phyloP scores from a whole-genome alignment of 2,888 invertebrate species.

The Agrilus biguttatus region DNA sequence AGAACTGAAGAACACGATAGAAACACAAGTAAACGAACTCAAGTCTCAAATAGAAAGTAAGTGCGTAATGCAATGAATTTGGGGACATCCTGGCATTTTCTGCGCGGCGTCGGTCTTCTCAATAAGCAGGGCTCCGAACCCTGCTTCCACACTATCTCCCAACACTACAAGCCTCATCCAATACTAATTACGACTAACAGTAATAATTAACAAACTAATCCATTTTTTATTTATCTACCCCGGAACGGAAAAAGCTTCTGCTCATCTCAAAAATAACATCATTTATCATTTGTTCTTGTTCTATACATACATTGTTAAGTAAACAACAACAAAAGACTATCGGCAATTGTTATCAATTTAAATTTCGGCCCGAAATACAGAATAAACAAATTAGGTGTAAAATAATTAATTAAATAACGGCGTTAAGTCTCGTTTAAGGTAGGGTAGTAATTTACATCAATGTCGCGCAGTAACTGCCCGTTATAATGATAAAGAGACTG shows the following conservation, averaged over 20 bases:
- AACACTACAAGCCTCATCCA: conserved; percentile 9
- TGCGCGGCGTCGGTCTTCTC: conserved; percentile 22
- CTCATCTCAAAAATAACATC: too few species aligned
- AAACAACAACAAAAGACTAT: too few species aligned
- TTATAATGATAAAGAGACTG: conserved; percentile 31
- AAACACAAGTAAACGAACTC: conserved; percentile 92
- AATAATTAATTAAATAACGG: background rate
- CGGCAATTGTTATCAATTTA: too few species aligned
- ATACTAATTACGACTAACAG: too few species aligned
- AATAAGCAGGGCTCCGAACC: too few species aligned
- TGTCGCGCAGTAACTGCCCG: conserved; percentile 21
- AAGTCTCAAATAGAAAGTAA: conserved; percentile 94
- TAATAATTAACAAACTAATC: too few species aligned
- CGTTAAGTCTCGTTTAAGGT: background rate
- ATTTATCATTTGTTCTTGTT: too few species aligned
- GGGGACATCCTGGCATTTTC: conserved; percentile 31
- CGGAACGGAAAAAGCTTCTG: too few species aligned
- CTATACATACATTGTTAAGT: too few species aligned
- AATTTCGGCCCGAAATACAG: background rate
- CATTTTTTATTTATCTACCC: too few species aligned
- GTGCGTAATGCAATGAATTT: conserved; percentile 84
- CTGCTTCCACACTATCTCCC: conserved; percentile 3
- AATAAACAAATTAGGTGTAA: background rate
- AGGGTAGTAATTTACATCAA: too few species aligned
- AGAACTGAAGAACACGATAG: conserved; percentile 95